Conservation (phyloP, 1,140 invertebrate species). For the Brachionus calyciflorus region DNA sequence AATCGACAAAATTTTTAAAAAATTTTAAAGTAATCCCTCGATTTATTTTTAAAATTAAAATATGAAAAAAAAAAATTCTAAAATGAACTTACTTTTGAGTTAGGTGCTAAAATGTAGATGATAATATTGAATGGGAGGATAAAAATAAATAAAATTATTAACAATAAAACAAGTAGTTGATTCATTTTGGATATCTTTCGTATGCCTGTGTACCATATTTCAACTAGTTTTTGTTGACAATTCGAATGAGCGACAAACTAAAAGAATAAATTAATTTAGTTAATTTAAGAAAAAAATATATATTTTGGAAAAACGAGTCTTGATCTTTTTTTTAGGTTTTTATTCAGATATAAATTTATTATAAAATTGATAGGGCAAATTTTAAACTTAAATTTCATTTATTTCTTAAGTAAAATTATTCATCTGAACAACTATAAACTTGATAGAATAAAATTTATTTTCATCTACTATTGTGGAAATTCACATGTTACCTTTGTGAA, state of each 20-base stretch:
- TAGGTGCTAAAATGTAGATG: constrained; percentile 33
- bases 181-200: constrained; percentile 45
- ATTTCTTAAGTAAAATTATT: too few relatives aligned
- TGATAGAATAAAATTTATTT: too few relatives aligned
- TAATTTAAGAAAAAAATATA: too few relatives aligned
- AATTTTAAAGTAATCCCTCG: neutral
- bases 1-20: neutral
- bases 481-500: too few relatives aligned
- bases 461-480: too few relatives aligned
- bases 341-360: too few relatives aligned
- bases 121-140: constrained; percentile 39
- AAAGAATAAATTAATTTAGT: neutral
- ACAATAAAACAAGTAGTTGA: constrained; percentile 22
- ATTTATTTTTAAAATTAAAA: too few relatives aligned
- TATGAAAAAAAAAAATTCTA: too few relatives aligned
- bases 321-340: too few relatives aligned
- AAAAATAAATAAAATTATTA: constrained; percentile 41
- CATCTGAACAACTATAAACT: too few relatives aligned
- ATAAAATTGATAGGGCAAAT: too few relatives aligned
- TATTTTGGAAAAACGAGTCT: neutral
- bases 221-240: constrained; percentile 49
- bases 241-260: constrained; percentile 49
- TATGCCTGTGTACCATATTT: constrained; percentile 48
- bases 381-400: too few relatives aligned
- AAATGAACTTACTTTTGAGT: constrained; percentile 32